Evolutionary conservation across 2,113 vertebrate genomes (phyloP).

Genomic region (Aegithalos caudatus): DNA sequence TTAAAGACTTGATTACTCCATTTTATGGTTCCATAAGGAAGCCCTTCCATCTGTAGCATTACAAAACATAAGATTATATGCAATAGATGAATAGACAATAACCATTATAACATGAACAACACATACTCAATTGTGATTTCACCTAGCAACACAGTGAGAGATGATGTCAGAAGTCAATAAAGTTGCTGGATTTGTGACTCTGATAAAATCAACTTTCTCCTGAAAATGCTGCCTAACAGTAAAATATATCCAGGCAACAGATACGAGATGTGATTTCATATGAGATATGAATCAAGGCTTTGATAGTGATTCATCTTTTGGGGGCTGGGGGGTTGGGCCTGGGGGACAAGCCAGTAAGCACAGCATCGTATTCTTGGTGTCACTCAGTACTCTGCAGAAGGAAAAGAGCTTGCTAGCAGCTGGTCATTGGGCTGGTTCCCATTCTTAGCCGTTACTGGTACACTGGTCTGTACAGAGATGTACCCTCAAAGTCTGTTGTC

Average conservation of each 20-base stretch:
- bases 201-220: not conserved
- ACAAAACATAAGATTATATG: not conserved
- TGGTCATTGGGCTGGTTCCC: not conserved
- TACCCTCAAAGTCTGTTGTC: not conserved
- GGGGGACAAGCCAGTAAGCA: not conserved
- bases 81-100: not conserved
- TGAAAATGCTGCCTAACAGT: not conserved
- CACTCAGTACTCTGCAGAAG: not conserved
- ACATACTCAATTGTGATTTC: not conserved
- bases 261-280: not conserved
- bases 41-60: not conserved
- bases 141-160: not conserved
- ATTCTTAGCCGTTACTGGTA: not conserved
- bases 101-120: not conserved
- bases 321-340: rapidly evolving
- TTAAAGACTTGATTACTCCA: not conserved
- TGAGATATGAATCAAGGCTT: not conserved
- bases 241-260: not conserved
- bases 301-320: not conserved
- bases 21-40: not conserved
- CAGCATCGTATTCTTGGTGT: not conserved
- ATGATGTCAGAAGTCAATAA: not conserved
- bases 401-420: not conserved
- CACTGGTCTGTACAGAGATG: not conserved
- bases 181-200: not conserved